These are phyloP conservation scores for Chrysochloris asiatica DNA, from an alignment of 2,113 vertebrate genomes.

Conservation along the genomic window DNA sequence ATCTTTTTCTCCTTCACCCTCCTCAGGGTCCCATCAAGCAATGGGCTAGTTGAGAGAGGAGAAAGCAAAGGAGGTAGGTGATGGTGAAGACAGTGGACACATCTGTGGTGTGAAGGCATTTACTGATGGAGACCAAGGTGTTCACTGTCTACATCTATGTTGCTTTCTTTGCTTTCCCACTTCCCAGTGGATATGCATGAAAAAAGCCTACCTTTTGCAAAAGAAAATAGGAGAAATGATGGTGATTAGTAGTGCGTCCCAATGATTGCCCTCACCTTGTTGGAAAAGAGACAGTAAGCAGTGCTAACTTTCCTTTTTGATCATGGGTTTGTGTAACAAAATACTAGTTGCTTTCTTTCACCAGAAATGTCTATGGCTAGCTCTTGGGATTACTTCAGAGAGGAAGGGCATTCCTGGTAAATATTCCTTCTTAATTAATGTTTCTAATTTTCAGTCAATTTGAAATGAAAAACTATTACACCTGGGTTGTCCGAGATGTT, in stretches of 20 bases:
- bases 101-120: accelerated
- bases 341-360: neutral
- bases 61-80: neutral
- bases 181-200: neutral
- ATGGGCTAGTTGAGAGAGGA: neutral
- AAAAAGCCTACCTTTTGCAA: neutral
- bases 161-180: neutral
- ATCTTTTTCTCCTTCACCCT: neutral
- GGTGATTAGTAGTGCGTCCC: no score
- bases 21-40: neutral
- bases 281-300: neutral
- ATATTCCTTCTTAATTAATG: slow-evolving; percentile 54
- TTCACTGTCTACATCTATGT: neutral
- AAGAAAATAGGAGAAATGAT: neutral
- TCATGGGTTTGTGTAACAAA: neutral
- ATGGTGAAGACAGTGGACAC: accelerated
- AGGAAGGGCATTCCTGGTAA: neutral
- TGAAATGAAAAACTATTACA: slow-evolving; percentile 39
- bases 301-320: neutral
- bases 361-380: neutral
- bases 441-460: slow-evolving; percentile 48
- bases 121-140: neutral
- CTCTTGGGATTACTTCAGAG: neutral
- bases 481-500: slow-evolving; percentile 1
- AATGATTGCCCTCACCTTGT: neutral